phyloP scores from a whole-genome alignment of 2,888 invertebrate genomes.

The Eubasilissa splendida region DNA sequence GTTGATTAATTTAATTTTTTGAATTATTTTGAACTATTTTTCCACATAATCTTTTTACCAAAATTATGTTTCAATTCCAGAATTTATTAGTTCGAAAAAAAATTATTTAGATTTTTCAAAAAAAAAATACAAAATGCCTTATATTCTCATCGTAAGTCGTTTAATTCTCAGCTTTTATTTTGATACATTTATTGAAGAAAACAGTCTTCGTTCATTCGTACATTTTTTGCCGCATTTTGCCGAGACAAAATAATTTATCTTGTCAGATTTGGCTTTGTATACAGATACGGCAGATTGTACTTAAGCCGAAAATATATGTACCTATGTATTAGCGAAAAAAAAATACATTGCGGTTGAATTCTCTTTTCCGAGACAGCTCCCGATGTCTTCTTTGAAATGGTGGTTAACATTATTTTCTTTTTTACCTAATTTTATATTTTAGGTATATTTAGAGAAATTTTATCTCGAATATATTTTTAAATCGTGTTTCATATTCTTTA shows the following conservation, averaged over 20 bases:
- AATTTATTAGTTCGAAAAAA: no score
- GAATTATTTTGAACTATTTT: no score
- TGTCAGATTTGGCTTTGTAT: slow-evolving; percentile 37
- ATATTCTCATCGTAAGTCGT: not conserved
- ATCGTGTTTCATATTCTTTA: no score
- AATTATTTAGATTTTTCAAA: no score
- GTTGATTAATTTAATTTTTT: no score
- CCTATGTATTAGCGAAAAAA: slow-evolving; percentile 7
- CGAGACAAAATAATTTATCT: slow-evolving; percentile 38
- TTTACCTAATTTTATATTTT: no score
- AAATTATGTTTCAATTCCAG: no score
- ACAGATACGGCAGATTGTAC: slow-evolving; percentile 25
- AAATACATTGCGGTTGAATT: slow-evolving; percentile 22
- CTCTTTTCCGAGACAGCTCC: not conserved
- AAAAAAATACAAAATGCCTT: not conserved
- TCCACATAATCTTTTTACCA: no score
- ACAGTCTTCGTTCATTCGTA: not conserved
- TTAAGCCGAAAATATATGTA: slow-evolving; percentile 25
- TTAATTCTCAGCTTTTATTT: not conserved
- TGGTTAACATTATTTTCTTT: not conserved
- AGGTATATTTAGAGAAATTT: no score
- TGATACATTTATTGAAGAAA: slow-evolving; percentile 2
- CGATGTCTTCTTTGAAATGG: not conserved
- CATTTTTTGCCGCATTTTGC: slow-evolving; percentile 5
- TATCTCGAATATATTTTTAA: no score